These are phyloP conservation scores for Xenops minutus DNA, from an alignment of 2,797 vertebrate genomes.

Conservation along the genomic window DNA sequence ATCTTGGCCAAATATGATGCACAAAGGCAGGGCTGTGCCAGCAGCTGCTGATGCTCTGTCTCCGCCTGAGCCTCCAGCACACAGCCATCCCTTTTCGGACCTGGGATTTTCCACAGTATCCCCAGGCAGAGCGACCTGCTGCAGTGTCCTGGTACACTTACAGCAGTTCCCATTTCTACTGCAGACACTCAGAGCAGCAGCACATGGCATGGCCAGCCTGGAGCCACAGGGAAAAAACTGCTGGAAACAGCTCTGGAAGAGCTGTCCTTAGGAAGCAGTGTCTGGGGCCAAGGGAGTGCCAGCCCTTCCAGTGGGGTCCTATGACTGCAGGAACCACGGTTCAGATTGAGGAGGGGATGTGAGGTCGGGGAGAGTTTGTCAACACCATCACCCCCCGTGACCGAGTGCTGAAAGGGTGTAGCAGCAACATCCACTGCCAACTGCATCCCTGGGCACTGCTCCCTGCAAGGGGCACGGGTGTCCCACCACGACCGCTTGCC, in stretches of 20 bases:
- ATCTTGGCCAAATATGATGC: slow-evolving; percentile 57
- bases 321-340: neutral
- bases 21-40: slow-evolving; percentile 62
- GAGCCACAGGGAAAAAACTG: neutral
- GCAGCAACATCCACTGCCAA: neutral
- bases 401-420: rapidly evolving
- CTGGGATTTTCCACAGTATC: slow-evolving; percentile 66
- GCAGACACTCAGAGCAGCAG: slow-evolving; percentile 3
- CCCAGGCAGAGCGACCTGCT: slow-evolving; percentile 53
- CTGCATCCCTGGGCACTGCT: neutral
- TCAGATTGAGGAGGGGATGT: rapidly evolving
- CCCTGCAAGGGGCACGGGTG: rapidly evolving
- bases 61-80: slow-evolving; percentile 45
- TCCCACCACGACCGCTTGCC: rapidly evolving
- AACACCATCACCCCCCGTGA: rapidly evolving
- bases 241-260: neutral
- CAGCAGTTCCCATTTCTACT: neutral
- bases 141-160: slow-evolving; percentile 55
- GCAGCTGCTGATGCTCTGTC: slow-evolving; percentile 48
- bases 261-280: rapidly evolving
- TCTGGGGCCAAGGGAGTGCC: neutral
- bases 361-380: neutral
- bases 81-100: neutral
- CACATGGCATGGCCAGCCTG: neutral
- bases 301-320: rapidly evolving